These are phyloP conservation scores for Montipora sp. DNA, from an alignment of 64 coral and sea anemone genomes.

Conservation along the genomic window DNA sequence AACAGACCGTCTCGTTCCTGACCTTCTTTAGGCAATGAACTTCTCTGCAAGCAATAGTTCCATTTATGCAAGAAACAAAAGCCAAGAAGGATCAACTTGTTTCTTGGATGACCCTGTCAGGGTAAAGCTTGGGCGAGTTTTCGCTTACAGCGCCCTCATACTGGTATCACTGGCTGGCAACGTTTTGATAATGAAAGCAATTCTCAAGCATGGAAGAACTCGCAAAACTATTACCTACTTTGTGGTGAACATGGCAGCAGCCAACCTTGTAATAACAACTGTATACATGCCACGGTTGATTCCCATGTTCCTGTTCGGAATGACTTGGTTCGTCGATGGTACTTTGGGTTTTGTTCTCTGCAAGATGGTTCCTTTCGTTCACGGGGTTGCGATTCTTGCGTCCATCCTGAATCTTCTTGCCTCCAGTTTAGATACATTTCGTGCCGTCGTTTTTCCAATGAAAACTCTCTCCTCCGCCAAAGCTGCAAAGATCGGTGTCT, in stretches of 20 bases:
- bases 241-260: slow-evolving; percentile 9
- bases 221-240: slow-evolving; percentile 4
- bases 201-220: not conserved
- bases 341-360: no score
- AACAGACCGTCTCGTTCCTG: no score
- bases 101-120: not conserved
- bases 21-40: no score
- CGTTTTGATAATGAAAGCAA: not conserved
- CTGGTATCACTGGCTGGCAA: slow-evolving; percentile 1
- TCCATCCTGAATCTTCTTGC: no score
- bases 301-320: slow-evolving; percentile 7
- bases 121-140: not conserved
- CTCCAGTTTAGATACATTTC: slow-evolving; percentile 10
- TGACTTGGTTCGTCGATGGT: not conserved
- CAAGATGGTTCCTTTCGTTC: no score
- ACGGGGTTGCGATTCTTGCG: no score
- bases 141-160: slow-evolving; percentile 31
- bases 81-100: not conserved
- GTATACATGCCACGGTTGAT: slow-evolving; percentile 34
- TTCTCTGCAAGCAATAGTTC: no score
- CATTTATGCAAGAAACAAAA: no score
- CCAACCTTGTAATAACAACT: slow-evolving; percentile 16
- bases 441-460: slow-evolving; percentile 19
- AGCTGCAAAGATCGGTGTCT: slow-evolving; percentile 26
- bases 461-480: not conserved